A percentile compares a stretch with the other conserved stretches of the same genome.
phyloP scores from a whole-genome alignment of 1,140 invertebrate species.

The Chrysopa pallens region DNA sequence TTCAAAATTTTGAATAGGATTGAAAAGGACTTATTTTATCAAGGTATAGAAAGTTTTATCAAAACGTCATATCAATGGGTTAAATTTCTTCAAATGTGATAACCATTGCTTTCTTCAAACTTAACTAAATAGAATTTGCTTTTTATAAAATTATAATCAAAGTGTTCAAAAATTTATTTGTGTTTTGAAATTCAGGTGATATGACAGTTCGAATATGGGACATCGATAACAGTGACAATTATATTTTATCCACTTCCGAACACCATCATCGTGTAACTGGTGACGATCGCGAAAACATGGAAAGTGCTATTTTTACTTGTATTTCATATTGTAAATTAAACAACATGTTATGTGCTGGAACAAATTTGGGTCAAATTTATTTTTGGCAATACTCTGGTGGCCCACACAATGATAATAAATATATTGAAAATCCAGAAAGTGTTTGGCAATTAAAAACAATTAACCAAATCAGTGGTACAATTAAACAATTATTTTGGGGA shows the following conservation, averaged over 20 bases:
- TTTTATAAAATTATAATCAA: no score
- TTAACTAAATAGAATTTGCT: no score
- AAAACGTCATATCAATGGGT: no score
- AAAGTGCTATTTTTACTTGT: slow-evolving; percentile 52
- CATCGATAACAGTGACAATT: slow-evolving; percentile 82
- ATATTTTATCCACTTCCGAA: slow-evolving; percentile 40
- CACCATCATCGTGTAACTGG: background rate
- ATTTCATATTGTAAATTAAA: slow-evolving; percentile 46
- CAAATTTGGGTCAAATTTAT: slow-evolving; percentile 76
- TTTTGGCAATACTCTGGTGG: slow-evolving; percentile 50
- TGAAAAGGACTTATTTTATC: no score
- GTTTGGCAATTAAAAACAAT: slow-evolving; percentile 46
- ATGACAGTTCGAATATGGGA: slow-evolving; percentile 83
- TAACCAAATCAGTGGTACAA: slow-evolving; percentile 44
- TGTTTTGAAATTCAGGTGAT: slow-evolving; percentile 28
- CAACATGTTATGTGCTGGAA: slow-evolving; percentile 68
- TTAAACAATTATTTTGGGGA: slow-evolving; percentile 60
- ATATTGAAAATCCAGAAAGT: slow-evolving; percentile 30
- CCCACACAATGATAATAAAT: slow-evolving; percentile 25
- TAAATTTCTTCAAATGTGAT: no score
- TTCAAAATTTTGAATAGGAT: no score
- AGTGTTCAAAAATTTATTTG: no score
- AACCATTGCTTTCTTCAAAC: no score
- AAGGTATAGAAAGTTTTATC: no score
- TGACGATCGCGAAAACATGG: slow-evolving; percentile 9